Conservation (phyloP, 2,113 vertebrate genomes). For the Ascaphus truei region DNA sequence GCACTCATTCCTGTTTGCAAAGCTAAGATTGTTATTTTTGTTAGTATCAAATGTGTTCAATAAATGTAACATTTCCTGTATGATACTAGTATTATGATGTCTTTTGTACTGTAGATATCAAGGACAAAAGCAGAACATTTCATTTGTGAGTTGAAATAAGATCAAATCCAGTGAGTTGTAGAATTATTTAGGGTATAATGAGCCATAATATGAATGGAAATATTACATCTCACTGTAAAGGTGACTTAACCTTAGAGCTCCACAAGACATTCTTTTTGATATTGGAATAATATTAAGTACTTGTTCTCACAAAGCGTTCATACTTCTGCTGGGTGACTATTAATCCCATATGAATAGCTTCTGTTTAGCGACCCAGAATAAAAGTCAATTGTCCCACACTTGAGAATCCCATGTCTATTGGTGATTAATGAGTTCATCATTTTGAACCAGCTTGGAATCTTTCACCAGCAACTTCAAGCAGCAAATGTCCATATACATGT, state of each 20-base stretch:
- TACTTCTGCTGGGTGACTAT: neutral
- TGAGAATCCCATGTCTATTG: neutral
- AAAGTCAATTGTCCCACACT: neutral
- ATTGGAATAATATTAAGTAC: neutral
- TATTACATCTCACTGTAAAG: constrained; percentile 31
- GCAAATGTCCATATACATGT: neutral
- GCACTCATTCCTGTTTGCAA: no score
- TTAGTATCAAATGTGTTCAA: no score
- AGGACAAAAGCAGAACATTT: no score
- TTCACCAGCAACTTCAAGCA: neutral
- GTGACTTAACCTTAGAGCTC: constrained; percentile 37
- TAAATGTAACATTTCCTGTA: no score
- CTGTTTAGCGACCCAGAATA: constrained; percentile 9
- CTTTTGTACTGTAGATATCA: no score
- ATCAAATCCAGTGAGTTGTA: no score
- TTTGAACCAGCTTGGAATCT: neutral
- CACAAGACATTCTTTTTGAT: constrained; percentile 17
- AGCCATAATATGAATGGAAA: neutral
- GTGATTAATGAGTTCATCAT: constrained; percentile 19
- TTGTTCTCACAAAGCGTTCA: neutral
- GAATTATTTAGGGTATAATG: neutral
- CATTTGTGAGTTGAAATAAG: no score
- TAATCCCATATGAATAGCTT: constrained; percentile 4
- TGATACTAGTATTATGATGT: neutral
- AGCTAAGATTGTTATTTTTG: no score